These are phyloP conservation scores for Gavia stellata DNA, from an alignment of 2,113 vertebrate species.

Conservation along the genomic window DNA sequence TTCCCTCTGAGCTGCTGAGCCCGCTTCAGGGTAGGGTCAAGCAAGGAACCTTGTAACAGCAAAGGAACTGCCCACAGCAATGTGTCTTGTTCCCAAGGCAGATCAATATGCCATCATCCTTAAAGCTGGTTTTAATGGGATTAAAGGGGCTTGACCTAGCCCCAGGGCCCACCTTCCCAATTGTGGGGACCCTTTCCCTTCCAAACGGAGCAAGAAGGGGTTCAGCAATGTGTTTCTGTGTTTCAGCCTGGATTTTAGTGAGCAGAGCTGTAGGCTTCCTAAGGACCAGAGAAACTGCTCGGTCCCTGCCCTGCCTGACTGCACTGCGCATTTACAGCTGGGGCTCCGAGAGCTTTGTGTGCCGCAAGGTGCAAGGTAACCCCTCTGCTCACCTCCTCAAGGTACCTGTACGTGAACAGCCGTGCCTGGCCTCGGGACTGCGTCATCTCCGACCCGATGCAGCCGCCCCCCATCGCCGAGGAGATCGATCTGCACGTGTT, in stretches of 20 bases:
- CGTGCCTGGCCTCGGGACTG: conserved; percentile 91
- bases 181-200: neutral
- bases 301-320: neutral
- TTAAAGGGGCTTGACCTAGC: neutral
- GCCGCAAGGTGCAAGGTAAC: neutral
- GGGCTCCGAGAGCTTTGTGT: neutral
- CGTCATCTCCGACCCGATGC: conserved; percentile 91
- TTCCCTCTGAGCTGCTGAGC: neutral
- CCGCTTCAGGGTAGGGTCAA: neutral
- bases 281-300: neutral
- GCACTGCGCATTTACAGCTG: rapidly evolving
- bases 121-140: neutral
- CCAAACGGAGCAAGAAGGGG: neutral
- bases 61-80: neutral
- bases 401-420: conserved; percentile 96
- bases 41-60: neutral
- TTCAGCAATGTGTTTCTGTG: neutral
- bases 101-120: neutral
- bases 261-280: neutral
- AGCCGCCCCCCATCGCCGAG: conserved; percentile 90
- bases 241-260: neutral
- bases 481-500: conserved; percentile 95
- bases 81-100: neutral
- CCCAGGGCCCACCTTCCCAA: neutral
- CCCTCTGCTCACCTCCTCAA: conserved; percentile 36